Evolutionary conservation across 2,888 invertebrate genomes (phyloP), one percentile per base, ranked within the genome.

Genomic region (Eupithecia vulgata): DNA sequence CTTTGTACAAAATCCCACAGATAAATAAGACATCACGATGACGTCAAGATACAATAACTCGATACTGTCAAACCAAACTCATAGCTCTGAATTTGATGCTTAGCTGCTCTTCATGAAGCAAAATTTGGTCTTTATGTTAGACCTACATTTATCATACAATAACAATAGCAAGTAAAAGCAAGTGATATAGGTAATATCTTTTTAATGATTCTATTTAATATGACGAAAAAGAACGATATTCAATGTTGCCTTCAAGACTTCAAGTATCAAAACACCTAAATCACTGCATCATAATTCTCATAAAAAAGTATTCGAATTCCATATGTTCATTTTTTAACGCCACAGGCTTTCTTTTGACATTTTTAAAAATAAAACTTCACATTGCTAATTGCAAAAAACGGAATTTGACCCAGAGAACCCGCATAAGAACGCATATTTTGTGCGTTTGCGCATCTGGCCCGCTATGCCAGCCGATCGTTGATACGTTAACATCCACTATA

Each of bases 241-340:
- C 10, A 52, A n/a, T n/a, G 12, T 12, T 12, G 4, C 25, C 21
- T n/a, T n/a, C n/a, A n/a, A n/a, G n/a, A n/a, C 52, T 52, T 0
- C 52, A 78, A 79, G 76, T 72, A 81, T 79, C 81, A 81, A 83
- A 35, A 73, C n/a, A 25, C 37, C 77, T 21, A n/a, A 64, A 80
- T 8, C 67, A 74, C 37, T 72, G 40, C 52, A 71, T 67, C 52
- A 64, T 65, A 15, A 12, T 4, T 42, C 35, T 66, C 68, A 35
- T 67, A 77, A 74, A 45, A 78, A 79, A 79, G 78, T 74, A 79
- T 82, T 79, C 78, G 79, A 78, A 68, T 74, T 79, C 85, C 87
- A 88, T 84, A 85, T 88, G 88, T 81, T 87, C 80, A 75, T 81
- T 85, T 85, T 87, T 86, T 86, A 83, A 79, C 75, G 75, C 77